Evolutionary conservation across 2,888 invertebrate genomes (phyloP).

Genomic region (Rhorus exstirpatorius): DNA sequence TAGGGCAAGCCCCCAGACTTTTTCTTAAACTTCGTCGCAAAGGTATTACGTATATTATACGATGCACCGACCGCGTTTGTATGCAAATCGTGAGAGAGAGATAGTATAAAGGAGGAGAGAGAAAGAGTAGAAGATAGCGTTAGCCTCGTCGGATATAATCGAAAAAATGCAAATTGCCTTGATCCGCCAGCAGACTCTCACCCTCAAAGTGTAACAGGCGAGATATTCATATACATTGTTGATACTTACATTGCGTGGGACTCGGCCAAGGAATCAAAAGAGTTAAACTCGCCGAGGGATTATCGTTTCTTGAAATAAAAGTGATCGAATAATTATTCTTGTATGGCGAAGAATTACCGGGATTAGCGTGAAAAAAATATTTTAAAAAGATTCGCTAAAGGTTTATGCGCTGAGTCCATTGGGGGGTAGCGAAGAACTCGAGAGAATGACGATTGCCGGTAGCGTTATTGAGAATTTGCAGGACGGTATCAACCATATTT

Average conservation of each 20-base stretch:
- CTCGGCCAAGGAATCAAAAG: neutral
- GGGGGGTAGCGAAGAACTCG: too few species aligned
- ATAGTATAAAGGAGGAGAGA: too few species aligned
- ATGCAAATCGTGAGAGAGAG: slow-evolving; percentile 27
- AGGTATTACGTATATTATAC: slow-evolving; percentile 14
- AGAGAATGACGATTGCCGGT: too few species aligned
- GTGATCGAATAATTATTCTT: slow-evolving; percentile 8
- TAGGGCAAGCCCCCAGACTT: slow-evolving; percentile 74
- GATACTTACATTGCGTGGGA: neutral
- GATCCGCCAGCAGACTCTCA: slow-evolving; percentile 35
- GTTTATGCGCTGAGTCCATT: too few species aligned
- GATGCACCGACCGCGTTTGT: slow-evolving; percentile 52
- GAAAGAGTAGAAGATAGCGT: neutral
- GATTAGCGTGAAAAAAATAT: too few species aligned
- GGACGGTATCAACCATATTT: too few species aligned
- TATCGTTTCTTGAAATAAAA: slow-evolving; percentile 1
- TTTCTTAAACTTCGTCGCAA: slow-evolving; percentile 60
- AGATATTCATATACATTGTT: slow-evolving; percentile 8
- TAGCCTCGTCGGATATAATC: slow-evolving; percentile 58
- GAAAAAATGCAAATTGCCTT: slow-evolving; percentile 68
- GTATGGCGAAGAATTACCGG: neutral
- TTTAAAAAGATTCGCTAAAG: too few species aligned
- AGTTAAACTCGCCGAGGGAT: neutral
- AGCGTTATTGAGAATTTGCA: too few species aligned
- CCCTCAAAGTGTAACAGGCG: neutral